Conservation (phyloP, 2,888 invertebrate genomes). For the Sphaerophoria rueppellii region DNA sequence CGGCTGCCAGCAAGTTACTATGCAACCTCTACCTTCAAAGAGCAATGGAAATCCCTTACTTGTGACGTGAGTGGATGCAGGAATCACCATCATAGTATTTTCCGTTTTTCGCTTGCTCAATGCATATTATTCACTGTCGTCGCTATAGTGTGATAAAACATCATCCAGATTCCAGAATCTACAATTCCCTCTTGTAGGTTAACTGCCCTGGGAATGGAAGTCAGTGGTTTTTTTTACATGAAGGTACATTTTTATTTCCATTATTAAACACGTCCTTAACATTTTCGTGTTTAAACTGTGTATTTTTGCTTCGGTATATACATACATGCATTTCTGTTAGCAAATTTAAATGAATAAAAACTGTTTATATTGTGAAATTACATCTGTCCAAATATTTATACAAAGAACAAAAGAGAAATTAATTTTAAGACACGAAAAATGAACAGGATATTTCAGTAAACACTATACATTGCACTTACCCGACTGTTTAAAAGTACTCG, state of each 20-base stretch:
- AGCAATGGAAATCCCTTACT: background rate
- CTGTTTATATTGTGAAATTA: too few species aligned
- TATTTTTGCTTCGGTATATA: constrained; percentile 8
- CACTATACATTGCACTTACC: constrained; percentile 5
- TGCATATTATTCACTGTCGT: constrained; percentile 41
- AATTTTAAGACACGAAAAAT: constrained; percentile 4
- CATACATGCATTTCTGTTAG: background rate
- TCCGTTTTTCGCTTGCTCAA: constrained; percentile 9
- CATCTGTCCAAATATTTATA: too few species aligned
- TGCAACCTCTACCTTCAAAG: background rate
- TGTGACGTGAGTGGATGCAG: background rate
- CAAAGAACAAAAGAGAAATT: too few species aligned
- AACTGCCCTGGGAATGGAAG: background rate
- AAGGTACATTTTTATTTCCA: background rate
- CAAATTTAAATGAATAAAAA: too few species aligned
- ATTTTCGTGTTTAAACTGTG: background rate
- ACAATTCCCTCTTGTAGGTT: background rate
- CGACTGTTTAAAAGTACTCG: too few species aligned
- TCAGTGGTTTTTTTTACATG: constrained; percentile 3
- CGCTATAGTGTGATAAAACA: constrained; percentile 20
- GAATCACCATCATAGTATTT: background rate
- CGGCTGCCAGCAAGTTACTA: background rate
- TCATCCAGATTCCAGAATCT: constrained; percentile 9
- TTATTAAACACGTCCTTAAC: background rate
- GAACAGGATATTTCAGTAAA: constrained; percentile 24